A percentile compares a stretch with the other conserved stretches of the same genome.
These are phyloP conservation scores for Osmoderma eremita DNA, from an alignment of 2,888 invertebrate species.

Conservation along the genomic window DNA sequence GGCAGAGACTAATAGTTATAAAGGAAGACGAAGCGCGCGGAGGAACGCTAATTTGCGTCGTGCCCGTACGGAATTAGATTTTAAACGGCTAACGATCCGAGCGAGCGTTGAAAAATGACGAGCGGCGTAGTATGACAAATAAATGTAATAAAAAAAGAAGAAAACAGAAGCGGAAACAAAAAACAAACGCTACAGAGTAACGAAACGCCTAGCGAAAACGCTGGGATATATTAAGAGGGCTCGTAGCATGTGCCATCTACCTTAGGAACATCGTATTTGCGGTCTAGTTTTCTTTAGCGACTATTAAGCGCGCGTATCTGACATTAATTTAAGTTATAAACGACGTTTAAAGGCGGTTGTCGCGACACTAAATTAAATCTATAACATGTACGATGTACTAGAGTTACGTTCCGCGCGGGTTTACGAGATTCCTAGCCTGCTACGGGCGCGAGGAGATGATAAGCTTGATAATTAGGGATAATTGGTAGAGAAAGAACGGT, in stretches of 20 bases:
- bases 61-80: slow-evolving; percentile 62
- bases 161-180: neutral
- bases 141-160: slow-evolving; percentile 42
- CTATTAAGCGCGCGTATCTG: slow-evolving; percentile 57
- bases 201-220: slow-evolving; percentile 50
- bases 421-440: slow-evolving; percentile 31
- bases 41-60: slow-evolving; percentile 63
- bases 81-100: slow-evolving; percentile 64
- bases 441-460: slow-evolving; percentile 34
- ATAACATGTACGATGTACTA: slow-evolving; percentile 36
- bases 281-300: slow-evolving; percentile 52
- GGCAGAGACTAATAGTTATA: slow-evolving; percentile 53
- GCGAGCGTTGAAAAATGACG: slow-evolving; percentile 62
- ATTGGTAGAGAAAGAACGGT: slow-evolving; percentile 36
- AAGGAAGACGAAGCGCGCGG: neutral
- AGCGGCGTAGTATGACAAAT: slow-evolving; percentile 34
- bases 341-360: slow-evolving; percentile 58
- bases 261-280: slow-evolving; percentile 51
- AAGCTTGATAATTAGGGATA: slow-evolving; percentile 42
- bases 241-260: slow-evolving; percentile 48
- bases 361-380: slow-evolving; percentile 46
- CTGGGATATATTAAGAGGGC: slow-evolving; percentile 55
- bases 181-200: neutral
- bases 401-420: slow-evolving; percentile 13
- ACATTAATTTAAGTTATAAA: slow-evolving; percentile 62